Evolutionary conservation across 2,888 invertebrate species (phyloP).

Genomic region (Aspidiotus rigidus): DNA sequence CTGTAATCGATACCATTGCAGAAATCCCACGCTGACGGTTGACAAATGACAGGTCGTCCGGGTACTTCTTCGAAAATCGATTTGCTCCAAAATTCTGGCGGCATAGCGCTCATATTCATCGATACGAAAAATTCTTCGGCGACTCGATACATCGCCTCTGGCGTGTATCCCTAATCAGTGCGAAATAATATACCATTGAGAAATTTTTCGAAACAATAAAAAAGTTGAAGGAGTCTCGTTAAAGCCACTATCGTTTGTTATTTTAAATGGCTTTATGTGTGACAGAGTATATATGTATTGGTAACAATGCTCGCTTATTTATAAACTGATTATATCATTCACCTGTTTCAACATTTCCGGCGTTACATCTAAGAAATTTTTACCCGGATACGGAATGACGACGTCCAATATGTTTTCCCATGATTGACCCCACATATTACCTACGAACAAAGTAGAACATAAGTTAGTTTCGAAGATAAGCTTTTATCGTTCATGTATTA

Average conservation of each 20-base stretch:
- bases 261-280: neutral
- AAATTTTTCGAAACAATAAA: neutral
- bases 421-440: conserved; percentile 84
- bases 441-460: conserved; percentile 41
- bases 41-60: conserved; percentile 69
- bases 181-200: neutral
- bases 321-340: conserved; percentile 30
- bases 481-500: too few relatives aligned
- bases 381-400: conserved; percentile 76
- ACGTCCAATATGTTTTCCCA: conserved; percentile 75
- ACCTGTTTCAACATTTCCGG: conserved; percentile 71
- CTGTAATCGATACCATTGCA: conserved; percentile 80
- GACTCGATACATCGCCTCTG: conserved; percentile 69
- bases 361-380: conserved; percentile 71
- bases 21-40: conserved; percentile 91
- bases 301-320: neutral
- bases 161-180: conserved; percentile 64
- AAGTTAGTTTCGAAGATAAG: too few relatives aligned
- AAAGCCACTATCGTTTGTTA: neutral
- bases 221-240: neutral
- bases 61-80: conserved; percentile 73
- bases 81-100: conserved; percentile 77
- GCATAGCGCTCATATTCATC: conserved; percentile 75
- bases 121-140: conserved; percentile 88
- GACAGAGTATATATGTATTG: too few relatives aligned